Evolutionary conservation across 2,888 invertebrate species (phyloP), one percentile per base, ranked within the genome.

Genomic region (Dysmachus trigonus): DNA sequence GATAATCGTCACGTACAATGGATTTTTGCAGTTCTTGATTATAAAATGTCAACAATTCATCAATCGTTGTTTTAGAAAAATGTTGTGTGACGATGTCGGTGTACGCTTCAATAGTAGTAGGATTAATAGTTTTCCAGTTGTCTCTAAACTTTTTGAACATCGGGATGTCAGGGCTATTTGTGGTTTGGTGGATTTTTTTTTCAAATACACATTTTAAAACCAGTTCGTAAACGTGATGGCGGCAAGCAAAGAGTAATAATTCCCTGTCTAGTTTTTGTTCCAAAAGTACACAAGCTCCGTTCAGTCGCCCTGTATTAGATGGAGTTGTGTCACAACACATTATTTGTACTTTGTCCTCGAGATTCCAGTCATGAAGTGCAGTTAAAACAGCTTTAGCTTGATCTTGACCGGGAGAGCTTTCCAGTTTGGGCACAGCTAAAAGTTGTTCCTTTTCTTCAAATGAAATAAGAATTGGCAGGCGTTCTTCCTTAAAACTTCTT

Each of bases 401-500:
- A 35, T 88, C 88, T 22, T 85, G 88, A 10, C 88, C 88, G 7
- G 88, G 86, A 86, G 88, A 89, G 81, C 83, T 89, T 3, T 89
- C 88, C 85, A 90, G 84, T 88, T 87, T 89, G 41, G 89, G 89
- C 85, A 90, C 89, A 86, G 88, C 89, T 86, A 90, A 76, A 84
- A 89, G 88, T 89, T 90, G 88, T 88, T 89, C 88, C 72, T 88
- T 88, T 53, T 88, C 85, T 85, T 76, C 86, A 88, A 85, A 88
- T 86, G 89, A 88, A 91, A 86, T 92, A 92, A 90, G 92, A 92
- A 72, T 88, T 53, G 88, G 89, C 33, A 89, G 85, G 87, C 90
- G 89, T 90, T 90, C 90, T 90, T 87, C 86, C 81, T 87, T 87
- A 7, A 18, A 79, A 22, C 38, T 86, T 73, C 84, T 31, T 22